A percentile compares a stretch with the other conserved stretches of the same genome.
Evolutionary conservation across 2,888 invertebrate species (phyloP).

Genomic region (Luperina nickerlii): DNA sequence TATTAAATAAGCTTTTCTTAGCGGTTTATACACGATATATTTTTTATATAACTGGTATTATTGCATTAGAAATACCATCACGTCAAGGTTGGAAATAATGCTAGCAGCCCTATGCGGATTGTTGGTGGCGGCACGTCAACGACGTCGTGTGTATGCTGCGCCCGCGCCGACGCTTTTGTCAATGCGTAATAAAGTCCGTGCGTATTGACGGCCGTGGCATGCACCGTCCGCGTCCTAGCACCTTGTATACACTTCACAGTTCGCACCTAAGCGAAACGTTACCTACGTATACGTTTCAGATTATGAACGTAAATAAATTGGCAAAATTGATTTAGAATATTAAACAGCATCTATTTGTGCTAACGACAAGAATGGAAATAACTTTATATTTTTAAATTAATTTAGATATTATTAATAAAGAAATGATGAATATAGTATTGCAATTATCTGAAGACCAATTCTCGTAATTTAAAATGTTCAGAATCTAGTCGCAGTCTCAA

Average conservation of each 20-base stretch:
- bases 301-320: constrained; percentile 11
- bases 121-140: constrained; percentile 71
- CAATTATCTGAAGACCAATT: not conserved
- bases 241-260: constrained; percentile 37
- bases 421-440: not conserved
- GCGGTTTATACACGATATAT: constrained; percentile 15
- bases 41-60: constrained; percentile 26
- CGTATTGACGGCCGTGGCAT: constrained; percentile 63
- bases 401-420: not conserved
- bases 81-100: constrained; percentile 63
- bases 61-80: constrained; percentile 60
- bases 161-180: constrained; percentile 73
- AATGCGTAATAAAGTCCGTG: constrained; percentile 81
- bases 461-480: not conserved
- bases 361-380: not conserved
- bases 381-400: not conserved
- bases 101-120: constrained; percentile 68
- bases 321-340: constrained; percentile 6
- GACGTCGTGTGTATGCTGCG: constrained; percentile 84
- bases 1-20: constrained; percentile 11
- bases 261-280: constrained; percentile 19
- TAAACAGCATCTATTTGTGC: not conserved
- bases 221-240: constrained; percentile 58
- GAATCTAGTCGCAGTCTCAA: not conserved
- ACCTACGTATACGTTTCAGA: constrained; percentile 9